These are phyloP conservation scores for Enteromius paludinosus DNA, from an alignment of 2,797 vertebrate species.

Conservation along the genomic window DNA sequence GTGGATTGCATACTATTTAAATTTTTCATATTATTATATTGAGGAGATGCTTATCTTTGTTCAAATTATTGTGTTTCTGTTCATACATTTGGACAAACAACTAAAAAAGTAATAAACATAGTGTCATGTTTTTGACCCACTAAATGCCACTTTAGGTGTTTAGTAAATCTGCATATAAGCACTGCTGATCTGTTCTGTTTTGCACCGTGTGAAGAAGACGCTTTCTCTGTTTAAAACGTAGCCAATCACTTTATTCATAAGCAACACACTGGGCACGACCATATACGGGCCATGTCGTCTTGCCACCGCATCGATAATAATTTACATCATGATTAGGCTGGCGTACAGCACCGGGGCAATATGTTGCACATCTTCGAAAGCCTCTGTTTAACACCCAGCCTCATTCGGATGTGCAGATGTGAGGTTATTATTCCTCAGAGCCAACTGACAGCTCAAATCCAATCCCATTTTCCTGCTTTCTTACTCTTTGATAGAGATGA, in stretches of 20 bases:
- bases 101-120: not conserved
- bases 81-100: not conserved
- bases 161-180: constrained; percentile 11
- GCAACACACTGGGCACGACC: constrained; percentile 52
- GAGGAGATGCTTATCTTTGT: not conserved
- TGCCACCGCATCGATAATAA: constrained; percentile 61
- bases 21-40: not conserved
- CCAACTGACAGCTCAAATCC: constrained; percentile 75
- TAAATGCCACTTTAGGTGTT: constrained; percentile 6
- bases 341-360: not conserved
- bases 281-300: constrained; percentile 49
- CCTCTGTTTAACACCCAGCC: constrained; percentile 60
- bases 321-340: constrained; percentile 65
- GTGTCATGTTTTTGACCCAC: not conserved
- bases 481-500: constrained; percentile 82
- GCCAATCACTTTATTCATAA: constrained; percentile 65
- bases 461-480: constrained; percentile 79
- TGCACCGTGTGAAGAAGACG: not conserved
- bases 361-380: constrained; percentile 41
- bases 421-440: constrained; percentile 70
- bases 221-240: constrained; percentile 51
- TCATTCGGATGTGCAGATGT: constrained; percentile 29
- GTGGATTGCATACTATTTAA: no score
- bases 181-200: constrained; percentile 3
- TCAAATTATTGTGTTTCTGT: not conserved